Evolutionary conservation across 2,888 invertebrate species (phyloP).

Genomic region (Sesia bembeciformis): DNA sequence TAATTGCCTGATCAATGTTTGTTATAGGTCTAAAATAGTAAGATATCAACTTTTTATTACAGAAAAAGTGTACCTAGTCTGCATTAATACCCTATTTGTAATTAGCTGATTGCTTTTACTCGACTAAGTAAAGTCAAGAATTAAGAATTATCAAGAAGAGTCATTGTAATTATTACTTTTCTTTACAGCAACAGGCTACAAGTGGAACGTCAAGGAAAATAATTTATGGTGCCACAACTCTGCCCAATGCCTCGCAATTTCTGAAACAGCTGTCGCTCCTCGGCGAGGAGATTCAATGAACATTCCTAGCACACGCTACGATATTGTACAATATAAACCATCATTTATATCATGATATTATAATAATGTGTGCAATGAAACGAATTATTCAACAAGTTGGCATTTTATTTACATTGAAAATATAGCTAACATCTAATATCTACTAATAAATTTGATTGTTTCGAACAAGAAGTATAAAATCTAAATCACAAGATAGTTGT

Average conservation of each 20-base stretch:
- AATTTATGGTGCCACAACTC: constrained; percentile 95
- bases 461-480: constrained; percentile 75
- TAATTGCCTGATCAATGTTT: too few species aligned
- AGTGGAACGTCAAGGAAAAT: constrained; percentile 84
- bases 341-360: background rate
- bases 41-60: too few species aligned
- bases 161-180: background rate
- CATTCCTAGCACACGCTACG: constrained; percentile 33
- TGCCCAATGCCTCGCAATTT: constrained; percentile 95
- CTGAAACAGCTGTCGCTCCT: constrained; percentile 90
- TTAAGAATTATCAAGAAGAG: too few species aligned
- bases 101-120: too few species aligned
- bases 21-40: too few species aligned
- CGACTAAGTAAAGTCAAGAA: too few species aligned
- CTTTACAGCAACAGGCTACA: constrained; percentile 77
- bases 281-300: constrained; percentile 80
- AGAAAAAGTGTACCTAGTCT: too few species aligned
- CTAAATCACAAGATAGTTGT: constrained; percentile 70
- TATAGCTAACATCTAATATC: constrained; percentile 73
- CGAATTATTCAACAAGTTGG: constrained; percentile 64
- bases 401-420: constrained; percentile 76
- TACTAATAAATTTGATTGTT: constrained; percentile 72
- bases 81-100: too few species aligned
- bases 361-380: background rate
- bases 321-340: background rate